Evolutionary conservation across 92 coral and sea anemone species (phyloP).

Genomic region (Parazoanthus atlanticus): DNA sequence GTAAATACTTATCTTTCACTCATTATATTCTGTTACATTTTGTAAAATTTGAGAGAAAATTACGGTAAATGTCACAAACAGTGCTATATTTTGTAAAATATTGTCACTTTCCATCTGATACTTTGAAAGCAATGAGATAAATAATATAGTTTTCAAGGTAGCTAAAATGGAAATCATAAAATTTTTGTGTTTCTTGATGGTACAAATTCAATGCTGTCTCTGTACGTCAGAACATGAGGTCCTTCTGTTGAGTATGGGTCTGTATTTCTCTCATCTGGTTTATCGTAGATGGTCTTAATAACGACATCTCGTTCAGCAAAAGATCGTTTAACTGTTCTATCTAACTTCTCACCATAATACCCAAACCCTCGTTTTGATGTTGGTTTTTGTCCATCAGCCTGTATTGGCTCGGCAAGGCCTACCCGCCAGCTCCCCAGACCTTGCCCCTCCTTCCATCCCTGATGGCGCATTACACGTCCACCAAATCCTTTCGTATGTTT

Average conservation of each 20-base stretch:
- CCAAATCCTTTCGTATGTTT: constrained; percentile 92
- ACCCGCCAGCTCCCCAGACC: constrained; percentile 87
- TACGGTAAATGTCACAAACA: too few relatives aligned
- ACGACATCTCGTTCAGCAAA: constrained; percentile 83
- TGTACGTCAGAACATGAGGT: constrained; percentile 79
- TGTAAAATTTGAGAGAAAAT: too few relatives aligned
- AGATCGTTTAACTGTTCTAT: constrained; percentile 75
- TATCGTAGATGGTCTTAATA: constrained; percentile 89
- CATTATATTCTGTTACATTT: too few relatives aligned
- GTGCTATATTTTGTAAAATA: too few relatives aligned
- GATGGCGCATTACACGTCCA: constrained; percentile 82
- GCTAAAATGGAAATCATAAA: not conserved
- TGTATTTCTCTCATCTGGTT: constrained; percentile 64
- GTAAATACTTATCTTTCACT: too few relatives aligned
- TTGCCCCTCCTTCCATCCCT: constrained; percentile 91
- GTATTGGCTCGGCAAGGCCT: constrained; percentile 85
- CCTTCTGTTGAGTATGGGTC: constrained; percentile 79
- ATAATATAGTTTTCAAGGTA: not conserved
- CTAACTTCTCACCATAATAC: constrained; percentile 89
- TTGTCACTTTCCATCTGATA: not conserved
- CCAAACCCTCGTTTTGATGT: constrained; percentile 91
- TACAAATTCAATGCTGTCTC: constrained; percentile 80
- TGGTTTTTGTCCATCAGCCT: constrained; percentile 90
- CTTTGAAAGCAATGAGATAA: not conserved
- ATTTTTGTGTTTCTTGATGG: constrained; percentile 39